These are phyloP conservation scores for Notarius lentiginosus DNA, from an alignment of 2,113 vertebrate species.

Conservation along the genomic window DNA sequence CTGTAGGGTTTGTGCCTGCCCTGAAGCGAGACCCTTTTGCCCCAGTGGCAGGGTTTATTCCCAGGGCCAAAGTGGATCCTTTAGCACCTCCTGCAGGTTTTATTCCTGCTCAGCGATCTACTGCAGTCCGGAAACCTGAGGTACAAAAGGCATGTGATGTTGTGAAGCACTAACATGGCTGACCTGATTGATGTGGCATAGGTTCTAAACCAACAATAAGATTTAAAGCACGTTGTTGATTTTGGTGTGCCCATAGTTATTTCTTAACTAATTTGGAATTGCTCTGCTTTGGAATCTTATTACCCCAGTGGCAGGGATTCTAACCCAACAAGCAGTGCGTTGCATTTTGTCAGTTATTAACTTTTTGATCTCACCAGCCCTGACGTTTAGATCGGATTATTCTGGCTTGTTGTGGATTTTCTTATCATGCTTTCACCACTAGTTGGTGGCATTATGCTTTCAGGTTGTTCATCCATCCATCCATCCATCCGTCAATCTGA, in stretches of 20 bases:
- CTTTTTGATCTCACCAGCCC: not conserved
- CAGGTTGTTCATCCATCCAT: not conserved
- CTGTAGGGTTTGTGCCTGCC: conserved; percentile 47
- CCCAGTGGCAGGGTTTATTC: conserved; percentile 68
- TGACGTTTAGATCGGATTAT: not conserved
- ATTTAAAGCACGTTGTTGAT: not conserved
- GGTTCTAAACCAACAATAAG: not conserved
- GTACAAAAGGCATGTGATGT: conserved; percentile 56
- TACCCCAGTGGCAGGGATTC: not conserved
- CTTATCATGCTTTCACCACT: not conserved
- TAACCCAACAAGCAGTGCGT: not conserved
- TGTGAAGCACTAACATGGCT: conserved; percentile 13
- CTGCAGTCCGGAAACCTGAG: conserved; percentile 65
- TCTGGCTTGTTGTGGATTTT: not conserved
- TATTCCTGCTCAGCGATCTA: conserved; percentile 62
- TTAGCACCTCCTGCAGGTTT: conserved; percentile 72
- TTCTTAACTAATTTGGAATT: not conserved
- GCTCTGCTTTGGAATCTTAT: not conserved
- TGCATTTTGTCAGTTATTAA: not conserved
- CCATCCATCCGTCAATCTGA: not conserved
- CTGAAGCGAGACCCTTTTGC: conserved; percentile 59
- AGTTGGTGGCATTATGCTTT: not conserved
- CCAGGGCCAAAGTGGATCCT: conserved; percentile 63
- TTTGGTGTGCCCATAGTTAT: not conserved
- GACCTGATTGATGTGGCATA: conserved; percentile 10